Conservation (phyloP, 2,797 vertebrate species). For the Phrynocephalus guinanensis region DNA sequence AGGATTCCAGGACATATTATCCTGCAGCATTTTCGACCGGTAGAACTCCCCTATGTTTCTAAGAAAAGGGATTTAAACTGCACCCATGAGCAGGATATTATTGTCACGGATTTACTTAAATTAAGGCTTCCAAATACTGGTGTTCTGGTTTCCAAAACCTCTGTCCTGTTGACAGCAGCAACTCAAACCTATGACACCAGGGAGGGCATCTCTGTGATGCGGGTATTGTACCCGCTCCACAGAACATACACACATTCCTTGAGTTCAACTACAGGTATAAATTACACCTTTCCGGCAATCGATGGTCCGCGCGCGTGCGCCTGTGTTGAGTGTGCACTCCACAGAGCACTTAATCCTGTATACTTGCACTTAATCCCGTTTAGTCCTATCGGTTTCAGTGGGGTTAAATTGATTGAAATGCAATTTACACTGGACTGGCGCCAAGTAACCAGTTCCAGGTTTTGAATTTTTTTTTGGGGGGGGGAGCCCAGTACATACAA, state of each 20-base stretch:
- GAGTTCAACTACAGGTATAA: background rate
- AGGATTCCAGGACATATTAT: conserved; percentile 15
- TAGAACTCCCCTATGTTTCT: background rate
- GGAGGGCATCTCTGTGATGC: conserved; percentile 13
- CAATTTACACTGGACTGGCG: background rate
- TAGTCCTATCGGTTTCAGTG: background rate
- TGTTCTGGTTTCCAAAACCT: conserved; percentile 40
- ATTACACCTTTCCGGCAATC: background rate
- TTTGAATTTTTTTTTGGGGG: background rate
- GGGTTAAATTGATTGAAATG: background rate
- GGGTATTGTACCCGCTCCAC: background rate
- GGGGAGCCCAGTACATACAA: background rate
- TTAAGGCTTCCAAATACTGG: background rate
- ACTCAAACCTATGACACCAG: conserved; percentile 35
- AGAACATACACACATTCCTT: background rate
- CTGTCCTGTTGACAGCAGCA: conserved; percentile 34
- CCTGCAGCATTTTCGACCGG: background rate
- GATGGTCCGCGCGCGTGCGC: background rate
- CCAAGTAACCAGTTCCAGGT: background rate
- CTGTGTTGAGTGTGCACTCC: background rate
- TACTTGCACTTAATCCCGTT: conserved; percentile 1
- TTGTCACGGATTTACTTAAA: conserved; percentile 19
- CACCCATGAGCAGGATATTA: background rate
- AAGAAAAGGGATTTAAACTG: conserved; percentile 28
- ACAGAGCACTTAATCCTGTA: background rate